Conservation (phyloP, 2,113 vertebrate species). For the Bufo gargarizans region DNA sequence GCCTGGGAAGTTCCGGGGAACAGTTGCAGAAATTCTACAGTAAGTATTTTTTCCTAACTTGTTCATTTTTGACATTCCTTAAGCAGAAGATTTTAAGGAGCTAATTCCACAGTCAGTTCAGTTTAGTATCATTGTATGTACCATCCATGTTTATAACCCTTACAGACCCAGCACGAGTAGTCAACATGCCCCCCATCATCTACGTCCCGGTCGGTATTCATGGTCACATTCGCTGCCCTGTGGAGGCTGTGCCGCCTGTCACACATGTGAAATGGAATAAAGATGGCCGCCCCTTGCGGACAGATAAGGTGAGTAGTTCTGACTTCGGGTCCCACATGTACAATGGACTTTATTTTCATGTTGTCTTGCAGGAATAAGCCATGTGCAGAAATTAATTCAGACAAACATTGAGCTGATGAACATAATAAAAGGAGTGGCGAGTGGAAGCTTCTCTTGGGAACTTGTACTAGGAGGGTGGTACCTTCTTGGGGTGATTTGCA, state of each 20-base stretch:
- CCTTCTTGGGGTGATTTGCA: not conserved
- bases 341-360: not conserved
- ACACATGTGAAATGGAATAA: slow-evolving; percentile 97
- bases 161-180: slow-evolving; percentile 93
- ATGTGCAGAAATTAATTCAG: not conserved
- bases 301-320: slow-evolving; percentile 84
- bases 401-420: not conserved
- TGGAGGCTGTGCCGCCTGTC: slow-evolving; percentile 94
- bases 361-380: too few relatives aligned
- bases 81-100: not conserved
- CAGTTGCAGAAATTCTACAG: too few relatives aligned
- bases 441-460: not conserved
- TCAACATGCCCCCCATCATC: slow-evolving; percentile 97
- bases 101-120: not conserved
- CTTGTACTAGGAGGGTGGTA: not conserved
- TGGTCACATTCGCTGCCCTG: slow-evolving; percentile 95
- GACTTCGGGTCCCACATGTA: not conserved
- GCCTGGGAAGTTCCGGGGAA: too few relatives aligned
- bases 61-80: too few relatives aligned
- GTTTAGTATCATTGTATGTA: not conserved
- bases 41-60: too few relatives aligned
- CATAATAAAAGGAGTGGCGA: not conserved
- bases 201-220: slow-evolving; percentile 96
- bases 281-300: slow-evolving; percentile 91
- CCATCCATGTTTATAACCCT: not conserved